Base-by-base conservation (phyloP, 2,888 invertebrate species). In the Diachrysia chrysitis region DNA sequence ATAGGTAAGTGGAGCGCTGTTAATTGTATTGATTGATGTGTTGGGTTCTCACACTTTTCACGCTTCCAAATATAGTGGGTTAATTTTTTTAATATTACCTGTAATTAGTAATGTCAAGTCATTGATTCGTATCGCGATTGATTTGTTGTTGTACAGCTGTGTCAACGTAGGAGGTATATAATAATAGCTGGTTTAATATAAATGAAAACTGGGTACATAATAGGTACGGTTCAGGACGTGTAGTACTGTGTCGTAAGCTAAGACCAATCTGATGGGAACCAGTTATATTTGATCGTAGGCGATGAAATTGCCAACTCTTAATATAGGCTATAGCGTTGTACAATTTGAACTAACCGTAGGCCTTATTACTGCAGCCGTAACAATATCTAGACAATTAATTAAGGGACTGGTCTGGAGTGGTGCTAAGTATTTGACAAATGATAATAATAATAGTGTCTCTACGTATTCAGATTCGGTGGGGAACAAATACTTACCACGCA, bases 21-120 rank as follows among this genome's bases (percentile, higher is more conserved):
- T 91, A 91, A 92, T 92, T 92, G 88, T 85, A 74, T 85, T 89
- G 91, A 92, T 92, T 92, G 91, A 92, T 90, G 89, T 85, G 87
- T 86, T 83, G 80, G 83, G 82, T 83, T 86, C 79, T 81, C 76
- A 81, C 66, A 79, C 84, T 75, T 73, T 79, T 74, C 73, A 73
- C 70, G 69, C 74, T 37, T 19, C 62, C 71, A 46, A 59, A 58
- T 69, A 60, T 56, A 70, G 69, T 37, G 42, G 53, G 57, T 57
- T 37, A 14, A 17, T 56, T 61, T 59, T 66, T 69, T 59, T 66
- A 58, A 62, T 61, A 66, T 59, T 64, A 62, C 46, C 53, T 57
- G 70, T 73, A 81, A 81, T 81, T 77, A 79, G 58, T 54, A 56
- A 23, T 25, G 25, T 48, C 14, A 67, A 51, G 73, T 65, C 71